phyloP scores from a whole-genome alignment of 1,140 invertebrate genomes.

The Brachionus plicatilis region DNA sequence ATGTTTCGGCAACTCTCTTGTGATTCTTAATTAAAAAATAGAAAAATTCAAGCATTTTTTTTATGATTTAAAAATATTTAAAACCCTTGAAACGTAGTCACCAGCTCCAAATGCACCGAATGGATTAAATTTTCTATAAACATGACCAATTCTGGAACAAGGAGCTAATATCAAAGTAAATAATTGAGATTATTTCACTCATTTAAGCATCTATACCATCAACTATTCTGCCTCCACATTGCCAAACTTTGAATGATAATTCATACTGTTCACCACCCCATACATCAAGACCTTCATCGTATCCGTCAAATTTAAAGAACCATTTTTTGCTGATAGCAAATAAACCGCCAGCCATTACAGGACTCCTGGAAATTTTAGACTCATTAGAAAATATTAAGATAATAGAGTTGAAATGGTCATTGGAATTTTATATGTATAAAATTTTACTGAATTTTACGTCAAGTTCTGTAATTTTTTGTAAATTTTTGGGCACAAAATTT shows the following conservation, averaged over 20 bases:
- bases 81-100: constrained; percentile 39
- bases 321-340: constrained; percentile 64
- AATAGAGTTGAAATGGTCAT: no score
- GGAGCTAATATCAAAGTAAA: constrained; percentile 58
- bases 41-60: not conserved
- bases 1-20: constrained; percentile 61
- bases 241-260: constrained; percentile 61
- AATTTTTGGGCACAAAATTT: no score
- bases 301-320: constrained; percentile 66
- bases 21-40: constrained; percentile 75
- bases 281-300: constrained; percentile 65
- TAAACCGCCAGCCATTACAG: constrained; percentile 67
- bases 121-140: constrained; percentile 96
- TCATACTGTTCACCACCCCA: constrained; percentile 69
- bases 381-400: no score
- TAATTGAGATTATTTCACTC: not conserved
- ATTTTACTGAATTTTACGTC: no score
- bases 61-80: no score
- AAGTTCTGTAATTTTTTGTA: no score
- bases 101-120: constrained; percentile 92
- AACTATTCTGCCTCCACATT: constrained; percentile 79
- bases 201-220: constrained; percentile 63
- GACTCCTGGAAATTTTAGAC: constrained; percentile 55
- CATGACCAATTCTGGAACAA: constrained; percentile 92
- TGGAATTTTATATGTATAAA: no score